Base-by-base conservation (phyloP, 1,140 invertebrate genomes). In the Rhagoletis zephyria region DNA sequence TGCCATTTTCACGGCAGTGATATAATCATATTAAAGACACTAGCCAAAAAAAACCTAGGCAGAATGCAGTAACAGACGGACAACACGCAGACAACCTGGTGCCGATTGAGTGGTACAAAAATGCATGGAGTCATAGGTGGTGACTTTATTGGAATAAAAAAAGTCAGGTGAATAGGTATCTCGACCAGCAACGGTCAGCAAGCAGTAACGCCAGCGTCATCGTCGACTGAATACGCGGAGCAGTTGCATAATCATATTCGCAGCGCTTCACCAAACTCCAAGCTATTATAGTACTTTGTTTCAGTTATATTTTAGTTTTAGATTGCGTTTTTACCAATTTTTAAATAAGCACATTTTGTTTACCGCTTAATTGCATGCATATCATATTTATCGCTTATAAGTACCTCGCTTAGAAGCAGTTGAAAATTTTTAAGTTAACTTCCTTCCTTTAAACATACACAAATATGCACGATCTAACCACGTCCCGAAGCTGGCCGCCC, bases 11-110 rank as follows among this genome's bases (percentile, higher is more conserved):
- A 9, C 12, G 6, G 14, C 48, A 56, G 51, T 81, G 74, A 81
- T 81, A 74, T 74, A 74, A 74, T 74, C 42, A 48, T 74, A 81
- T 81, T 81, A 30, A 81, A 81, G n/a, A n/a, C 2, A 81, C 14
- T 16, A 67, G 30, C 19, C 16, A 14, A 19, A 67, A 67, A 67
- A 67, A 14, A 81, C 51, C 5, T 56, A 56, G 51, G 48, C 6
- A 14, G 19, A n/a, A 81, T 45, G 48, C 74, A 56, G 19, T 9
- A n/a, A 56, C 48, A 56, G 74, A 81, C 14, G 12, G 10, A 16
- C 70, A 81, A 42, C 16, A 81, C 74, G 74, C 74, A 56, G 74
- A 56, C 14, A 56, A 81, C 74, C 3, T 30, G 67, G 14, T 56
- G 45, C 45, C 56, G 45, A 81, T 56, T 81, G 48, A 56, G 74